phyloP scores from a whole-genome alignment of 2,797 vertebrate genomes.

The Vireo griseus region DNA sequence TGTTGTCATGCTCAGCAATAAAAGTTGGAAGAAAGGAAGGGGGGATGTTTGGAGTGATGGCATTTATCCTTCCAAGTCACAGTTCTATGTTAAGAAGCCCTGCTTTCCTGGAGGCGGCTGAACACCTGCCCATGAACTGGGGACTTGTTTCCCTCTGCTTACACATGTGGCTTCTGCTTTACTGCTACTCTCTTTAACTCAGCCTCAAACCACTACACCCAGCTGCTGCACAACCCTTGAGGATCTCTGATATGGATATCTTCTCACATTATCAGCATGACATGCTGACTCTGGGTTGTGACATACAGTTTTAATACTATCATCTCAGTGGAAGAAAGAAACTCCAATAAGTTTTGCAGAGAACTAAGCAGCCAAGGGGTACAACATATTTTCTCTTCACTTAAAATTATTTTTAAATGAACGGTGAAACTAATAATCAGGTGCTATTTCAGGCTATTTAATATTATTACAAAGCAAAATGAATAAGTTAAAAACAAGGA shows the following conservation, averaged over 20 bases:
- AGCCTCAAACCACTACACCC: accelerated
- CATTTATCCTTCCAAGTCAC: neutral
- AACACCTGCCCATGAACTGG: accelerated
- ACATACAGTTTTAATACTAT: neutral
- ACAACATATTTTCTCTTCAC: neutral
- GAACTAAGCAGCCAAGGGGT: neutral
- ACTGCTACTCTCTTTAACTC: neutral
- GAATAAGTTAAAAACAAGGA: neutral
- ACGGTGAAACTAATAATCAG: neutral
- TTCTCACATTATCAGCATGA: neutral
- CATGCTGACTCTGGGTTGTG: neutral
- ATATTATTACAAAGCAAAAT: neutral
- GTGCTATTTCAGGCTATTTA: neutral
- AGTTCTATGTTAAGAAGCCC: accelerated
- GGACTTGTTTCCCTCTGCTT: neutral
- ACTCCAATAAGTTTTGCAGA: accelerated
- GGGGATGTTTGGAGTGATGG: accelerated
- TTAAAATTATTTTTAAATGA: neutral
- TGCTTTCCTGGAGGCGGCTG: neutral
- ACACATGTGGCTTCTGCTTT: accelerated
- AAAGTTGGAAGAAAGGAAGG: neutral
- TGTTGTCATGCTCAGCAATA: neutral
- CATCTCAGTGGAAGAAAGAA: neutral
- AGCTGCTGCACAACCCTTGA: neutral
- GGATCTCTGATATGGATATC: neutral